Evolutionary conservation across 2,113 vertebrate genomes (phyloP), one percentile per base, ranked within the genome.

Genomic region (Seriola aureovittata): DNA sequence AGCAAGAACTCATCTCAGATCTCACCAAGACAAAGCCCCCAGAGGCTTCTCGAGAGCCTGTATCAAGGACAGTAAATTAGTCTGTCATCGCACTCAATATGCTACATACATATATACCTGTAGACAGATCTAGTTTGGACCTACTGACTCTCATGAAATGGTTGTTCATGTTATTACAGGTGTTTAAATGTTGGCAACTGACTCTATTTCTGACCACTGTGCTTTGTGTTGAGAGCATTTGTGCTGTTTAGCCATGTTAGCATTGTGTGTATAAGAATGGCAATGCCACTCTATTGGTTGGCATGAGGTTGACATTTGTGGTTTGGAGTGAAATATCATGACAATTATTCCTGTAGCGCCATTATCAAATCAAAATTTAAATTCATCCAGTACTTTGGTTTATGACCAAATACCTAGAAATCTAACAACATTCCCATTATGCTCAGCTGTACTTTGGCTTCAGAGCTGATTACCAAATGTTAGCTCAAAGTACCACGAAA

Each of bases 1-100:
- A 50, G 71, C 34, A 79, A 60, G 52, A 82, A 71, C 36, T 87
- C 46, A 58, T 79, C 79, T 86, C 29, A 19, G 59, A 71, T 62
- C 63, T 73, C 57, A 74, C 70, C 36, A 60, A 55, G 54, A 67
- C 65, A 80, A 85, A 78, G 36, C 65, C 86, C 46, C 46, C n/a
- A 3, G 81, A 82, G 55, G 75, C 44, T 73, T 75, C 23, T 65
- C 2, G 46, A 55, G 75, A 59, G 66, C 25, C 42, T 44, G 59
- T 66, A 75, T 67, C 52, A 73, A 23, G 70, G 62, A 86, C 63
- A 84, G 59, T 36, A 75, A 55, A 29, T 29, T 75, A 40, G 57
- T 77, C 73, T 77, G 58, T 57, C 29, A 71, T 67, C 57, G 71
- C 62, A 4, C 42, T 29, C 29, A 29, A 29, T 29, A 29, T 29